These are phyloP conservation scores for Ibidorhyncha struthersii DNA, from an alignment of 2,113 vertebrate genomes.

Conservation along the genomic window DNA sequence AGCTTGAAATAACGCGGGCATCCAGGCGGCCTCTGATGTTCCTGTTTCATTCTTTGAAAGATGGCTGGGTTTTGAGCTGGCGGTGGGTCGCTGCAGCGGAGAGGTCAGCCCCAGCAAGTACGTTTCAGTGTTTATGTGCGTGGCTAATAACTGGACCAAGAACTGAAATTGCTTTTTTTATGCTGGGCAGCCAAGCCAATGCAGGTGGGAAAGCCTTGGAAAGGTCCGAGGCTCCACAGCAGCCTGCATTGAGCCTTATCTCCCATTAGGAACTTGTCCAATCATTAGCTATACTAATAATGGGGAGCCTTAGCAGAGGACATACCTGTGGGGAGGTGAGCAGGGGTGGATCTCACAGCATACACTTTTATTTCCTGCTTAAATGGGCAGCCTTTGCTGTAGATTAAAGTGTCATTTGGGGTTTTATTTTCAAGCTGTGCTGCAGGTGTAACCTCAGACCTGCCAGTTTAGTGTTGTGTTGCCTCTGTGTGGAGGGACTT, in stretches of 20 bases:
- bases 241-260: neutral
- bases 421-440: neutral
- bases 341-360: neutral
- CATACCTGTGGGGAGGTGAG: neutral
- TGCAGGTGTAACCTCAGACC: neutral
- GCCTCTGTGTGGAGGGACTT: neutral
- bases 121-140: neutral
- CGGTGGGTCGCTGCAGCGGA: fast-evolving
- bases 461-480: neutral
- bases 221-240: neutral
- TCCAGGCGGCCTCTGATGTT: neutral
- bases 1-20: neutral
- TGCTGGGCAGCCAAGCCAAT: neutral
- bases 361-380: neutral
- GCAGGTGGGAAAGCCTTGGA: neutral
- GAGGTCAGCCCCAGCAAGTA: neutral
- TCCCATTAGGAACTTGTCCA: neutral
- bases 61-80: neutral
- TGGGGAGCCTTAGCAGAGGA: neutral
- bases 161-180: neutral
- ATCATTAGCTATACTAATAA: neutral
- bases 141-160: neutral
- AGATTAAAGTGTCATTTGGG: neutral
- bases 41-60: neutral
- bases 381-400: neutral